Percentiles rank a stretch among this genome's conserved stretches.
Conservation (phyloP, 2,797 vertebrate species). For the Intellagama lesueurii region DNA sequence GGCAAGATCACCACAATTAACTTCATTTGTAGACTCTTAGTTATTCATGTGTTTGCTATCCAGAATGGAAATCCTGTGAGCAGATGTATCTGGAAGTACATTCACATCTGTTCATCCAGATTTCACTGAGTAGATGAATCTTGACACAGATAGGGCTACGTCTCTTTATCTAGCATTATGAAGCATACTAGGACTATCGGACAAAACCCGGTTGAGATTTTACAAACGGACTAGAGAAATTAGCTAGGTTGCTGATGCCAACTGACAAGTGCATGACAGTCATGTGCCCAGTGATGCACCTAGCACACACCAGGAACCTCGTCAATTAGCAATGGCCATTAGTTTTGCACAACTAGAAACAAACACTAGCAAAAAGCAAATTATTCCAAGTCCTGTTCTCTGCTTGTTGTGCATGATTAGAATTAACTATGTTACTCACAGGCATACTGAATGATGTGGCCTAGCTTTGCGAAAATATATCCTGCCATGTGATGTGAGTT, state of each 20-base stretch:
- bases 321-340: no score
- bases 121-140: background rate
- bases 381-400: background rate
- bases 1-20: background rate
- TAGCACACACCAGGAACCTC: no score
- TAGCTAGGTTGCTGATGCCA: no score
- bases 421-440: background rate
- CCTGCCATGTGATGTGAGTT: background rate
- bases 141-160: background rate
- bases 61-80: background rate
- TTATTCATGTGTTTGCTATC: background rate
- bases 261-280: no score
- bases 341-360: background rate
- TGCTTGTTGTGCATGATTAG: background rate
- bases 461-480: background rate
- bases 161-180: background rate
- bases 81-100: no score
- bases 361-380: background rate
- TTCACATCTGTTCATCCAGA: background rate
- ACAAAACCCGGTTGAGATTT: no score
- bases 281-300: no score
- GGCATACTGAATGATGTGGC: no score
- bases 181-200: background rate
- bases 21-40: background rate
- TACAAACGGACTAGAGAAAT: no score